A percentile compares a stretch with the other conserved stretches of the same genome.
Conservation (phyloP, 2,797 vertebrate species). For the Lacerta agilis region DNA sequence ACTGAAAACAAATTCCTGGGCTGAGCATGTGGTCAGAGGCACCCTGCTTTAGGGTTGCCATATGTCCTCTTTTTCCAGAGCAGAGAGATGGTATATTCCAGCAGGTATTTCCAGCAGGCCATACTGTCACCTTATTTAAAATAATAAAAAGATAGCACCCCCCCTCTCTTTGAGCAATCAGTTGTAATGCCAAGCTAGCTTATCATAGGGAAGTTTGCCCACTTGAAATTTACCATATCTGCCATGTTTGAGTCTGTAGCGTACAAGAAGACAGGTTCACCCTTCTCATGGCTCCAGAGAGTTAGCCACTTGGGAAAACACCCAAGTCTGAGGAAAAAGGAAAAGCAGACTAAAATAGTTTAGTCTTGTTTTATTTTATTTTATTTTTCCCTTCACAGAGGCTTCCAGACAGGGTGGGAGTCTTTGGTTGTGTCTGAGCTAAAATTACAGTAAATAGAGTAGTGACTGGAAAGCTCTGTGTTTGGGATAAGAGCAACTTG, state of each 20-base stretch:
- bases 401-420: constrained; percentile 77
- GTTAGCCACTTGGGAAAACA: constrained; percentile 75
- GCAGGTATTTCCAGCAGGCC: not conserved
- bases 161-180: not conserved
- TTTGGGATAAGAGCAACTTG: constrained; percentile 55
- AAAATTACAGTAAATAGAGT: constrained; percentile 72
- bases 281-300: constrained; percentile 43
- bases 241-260: constrained; percentile 4
- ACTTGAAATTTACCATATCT: constrained; percentile 5
- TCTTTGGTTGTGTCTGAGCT: constrained; percentile 76
- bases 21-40: too few relatives aligned
- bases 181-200: not conserved
- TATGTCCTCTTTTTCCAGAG: too few relatives aligned
- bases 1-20: too few relatives aligned
- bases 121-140: not conserved
- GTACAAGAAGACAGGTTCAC: constrained; percentile 65
- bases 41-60: too few relatives aligned
- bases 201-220: not conserved
- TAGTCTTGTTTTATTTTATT: constrained; percentile 70
- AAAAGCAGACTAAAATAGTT: constrained; percentile 78
- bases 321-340: constrained; percentile 75
- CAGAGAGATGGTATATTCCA: not conserved
- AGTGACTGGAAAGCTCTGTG: constrained; percentile 63
- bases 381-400: constrained; percentile 55
- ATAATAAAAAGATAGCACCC: not conserved